These are phyloP conservation scores for Brevimyrus niger DNA, from an alignment of 2,113 vertebrate species.

Conservation along the genomic window DNA sequence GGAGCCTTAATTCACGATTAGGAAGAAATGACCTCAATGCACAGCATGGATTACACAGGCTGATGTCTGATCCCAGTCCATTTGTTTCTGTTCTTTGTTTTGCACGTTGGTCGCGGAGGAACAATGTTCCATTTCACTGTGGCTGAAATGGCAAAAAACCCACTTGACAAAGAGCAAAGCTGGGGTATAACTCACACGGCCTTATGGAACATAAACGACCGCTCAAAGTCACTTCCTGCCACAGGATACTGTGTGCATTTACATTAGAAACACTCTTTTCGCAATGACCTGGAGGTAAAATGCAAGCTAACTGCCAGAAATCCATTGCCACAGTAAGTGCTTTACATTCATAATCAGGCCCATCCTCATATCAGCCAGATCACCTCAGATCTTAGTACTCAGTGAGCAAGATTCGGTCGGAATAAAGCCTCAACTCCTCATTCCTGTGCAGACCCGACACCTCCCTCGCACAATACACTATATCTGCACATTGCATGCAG, in stretches of 20 bases:
- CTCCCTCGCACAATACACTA: neutral
- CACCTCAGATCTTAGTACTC: neutral
- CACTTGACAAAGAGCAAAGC: neutral
- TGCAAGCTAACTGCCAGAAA: neutral
- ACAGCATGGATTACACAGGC: neutral
- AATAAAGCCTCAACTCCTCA: neutral
- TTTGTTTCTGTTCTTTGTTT: too few relatives aligned
- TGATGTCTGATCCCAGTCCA: neutral
- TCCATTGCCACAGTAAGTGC: neutral
- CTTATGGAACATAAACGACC: neutral
- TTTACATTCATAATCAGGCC: neutral
- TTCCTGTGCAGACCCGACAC: neutral
- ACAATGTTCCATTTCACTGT: too few relatives aligned
- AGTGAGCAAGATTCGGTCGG: neutral
- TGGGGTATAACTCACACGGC: neutral
- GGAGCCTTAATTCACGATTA: neutral
- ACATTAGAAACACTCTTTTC: neutral
- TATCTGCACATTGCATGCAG: neutral
- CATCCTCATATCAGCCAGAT: neutral
- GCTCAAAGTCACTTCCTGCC: neutral
- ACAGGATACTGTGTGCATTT: neutral
- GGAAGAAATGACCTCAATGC: neutral
- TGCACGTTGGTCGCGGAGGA: too few relatives aligned
- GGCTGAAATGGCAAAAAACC: too few relatives aligned
- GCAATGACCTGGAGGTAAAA: neutral